Percentiles rank a stretch among this genome's conserved stretches.
Evolutionary conservation across 1,140 invertebrate species (phyloP).

Genomic region (Drosophila nasuta): DNA sequence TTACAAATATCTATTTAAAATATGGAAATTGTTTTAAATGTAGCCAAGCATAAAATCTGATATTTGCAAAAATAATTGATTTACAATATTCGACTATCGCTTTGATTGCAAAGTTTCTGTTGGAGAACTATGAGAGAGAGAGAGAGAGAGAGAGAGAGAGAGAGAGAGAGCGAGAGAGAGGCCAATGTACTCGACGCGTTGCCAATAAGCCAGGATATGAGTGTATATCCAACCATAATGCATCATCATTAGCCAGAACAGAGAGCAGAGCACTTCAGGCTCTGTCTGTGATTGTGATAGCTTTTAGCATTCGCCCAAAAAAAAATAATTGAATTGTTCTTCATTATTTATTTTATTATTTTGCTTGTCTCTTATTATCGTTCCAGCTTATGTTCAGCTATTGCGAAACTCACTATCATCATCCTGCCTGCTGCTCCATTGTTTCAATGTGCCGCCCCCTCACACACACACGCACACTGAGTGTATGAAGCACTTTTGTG

Average conservation of each 20-base stretch:
- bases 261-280: constrained; percentile 37
- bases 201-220: constrained; percentile 17
- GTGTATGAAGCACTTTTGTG: constrained; percentile 72
- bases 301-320: constrained; percentile 67
- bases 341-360: constrained; percentile 84
- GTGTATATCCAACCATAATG: constrained; percentile 49
- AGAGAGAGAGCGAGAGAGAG: neutral
- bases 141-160: neutral
- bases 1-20: too few species aligned
- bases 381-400: constrained; percentile 64
- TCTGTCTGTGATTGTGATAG: constrained; percentile 59
- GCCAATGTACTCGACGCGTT: neutral
- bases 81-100: neutral
- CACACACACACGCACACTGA: neutral
- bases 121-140: neutral
- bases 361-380: constrained; percentile 80
- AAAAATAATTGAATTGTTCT: constrained; percentile 79
- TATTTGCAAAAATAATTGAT: neutral
- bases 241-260: constrained; percentile 65
- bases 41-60: neutral
- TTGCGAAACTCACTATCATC: constrained; percentile 52
- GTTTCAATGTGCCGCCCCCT: constrained; percentile 36
- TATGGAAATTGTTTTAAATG: too few species aligned
- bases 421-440: constrained; percentile 52
- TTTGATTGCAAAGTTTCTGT: neutral